A percentile compares a stretch with the other conserved stretches of the same genome.
These are phyloP conservation scores for Podotricha telesiphe DNA, from an alignment of 2,888 invertebrate genomes.

Conservation along the genomic window DNA sequence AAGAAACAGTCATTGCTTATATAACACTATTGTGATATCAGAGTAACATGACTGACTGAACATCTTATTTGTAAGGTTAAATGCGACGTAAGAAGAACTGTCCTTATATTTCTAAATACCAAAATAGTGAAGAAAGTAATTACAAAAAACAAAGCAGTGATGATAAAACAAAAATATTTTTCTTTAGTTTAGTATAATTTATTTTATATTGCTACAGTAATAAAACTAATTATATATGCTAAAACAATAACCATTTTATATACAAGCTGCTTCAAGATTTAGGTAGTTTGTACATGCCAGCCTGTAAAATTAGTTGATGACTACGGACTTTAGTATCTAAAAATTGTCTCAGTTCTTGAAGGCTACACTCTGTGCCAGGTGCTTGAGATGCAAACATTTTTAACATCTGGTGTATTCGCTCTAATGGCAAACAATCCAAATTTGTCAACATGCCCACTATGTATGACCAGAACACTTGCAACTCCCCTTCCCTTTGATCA, in stretches of 20 bases:
- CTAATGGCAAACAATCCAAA: slow-evolving; percentile 94
- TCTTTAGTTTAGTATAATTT: background rate
- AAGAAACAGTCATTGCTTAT: background rate
- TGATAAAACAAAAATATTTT: too few species aligned
- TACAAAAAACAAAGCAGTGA: too few species aligned
- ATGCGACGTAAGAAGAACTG: too few species aligned
- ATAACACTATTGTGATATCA: too few species aligned
- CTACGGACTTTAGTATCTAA: slow-evolving; percentile 96
- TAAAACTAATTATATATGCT: background rate
- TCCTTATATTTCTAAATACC: too few species aligned
- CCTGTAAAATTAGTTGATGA: slow-evolving; percentile 92
- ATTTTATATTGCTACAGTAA: background rate
- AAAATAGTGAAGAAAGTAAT: too few species aligned
- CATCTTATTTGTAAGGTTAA: too few species aligned
- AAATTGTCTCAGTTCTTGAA: slow-evolving; percentile 94
- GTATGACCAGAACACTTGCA: slow-evolving; percentile 98
- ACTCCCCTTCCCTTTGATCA: slow-evolving; percentile 96
- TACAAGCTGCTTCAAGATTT: slow-evolving; percentile 77
- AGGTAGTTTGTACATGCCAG: slow-evolving; percentile 94
- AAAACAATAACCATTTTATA: background rate
- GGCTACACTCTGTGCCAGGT: slow-evolving; percentile 93
- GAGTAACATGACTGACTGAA: too few species aligned
- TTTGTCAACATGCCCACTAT: slow-evolving; percentile 98
- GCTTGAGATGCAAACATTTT: slow-evolving; percentile 98
- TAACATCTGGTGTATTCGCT: slow-evolving; percentile 97